Conservation (phyloP, 2,113 vertebrate genomes). For the Toxostoma redivivum region DNA sequence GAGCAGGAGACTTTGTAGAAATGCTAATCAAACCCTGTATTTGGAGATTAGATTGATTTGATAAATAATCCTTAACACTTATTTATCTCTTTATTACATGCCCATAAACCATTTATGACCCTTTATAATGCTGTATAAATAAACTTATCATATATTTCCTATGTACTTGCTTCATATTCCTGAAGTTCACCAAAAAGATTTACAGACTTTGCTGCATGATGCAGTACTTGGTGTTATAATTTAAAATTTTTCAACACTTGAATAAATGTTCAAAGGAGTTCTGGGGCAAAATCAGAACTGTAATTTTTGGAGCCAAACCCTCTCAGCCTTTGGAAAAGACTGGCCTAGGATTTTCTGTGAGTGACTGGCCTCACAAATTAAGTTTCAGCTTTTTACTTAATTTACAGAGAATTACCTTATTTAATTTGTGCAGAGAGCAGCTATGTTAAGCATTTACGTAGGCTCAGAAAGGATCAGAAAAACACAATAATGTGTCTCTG, state of each 20-base stretch:
- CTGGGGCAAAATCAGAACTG: not conserved
- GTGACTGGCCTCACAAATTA: conserved; percentile 34
- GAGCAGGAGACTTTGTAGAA: conserved; percentile 4
- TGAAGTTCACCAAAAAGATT: not conserved
- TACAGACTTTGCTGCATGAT: not conserved
- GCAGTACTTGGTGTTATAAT: not conserved
- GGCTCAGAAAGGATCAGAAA: not conserved
- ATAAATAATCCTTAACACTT: not conserved
- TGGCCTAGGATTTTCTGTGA: conserved; percentile 17
- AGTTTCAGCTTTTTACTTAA: conserved; percentile 19
- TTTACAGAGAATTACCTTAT: conserved; percentile 24
- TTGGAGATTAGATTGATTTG: not conserved
- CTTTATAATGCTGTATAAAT: not conserved
- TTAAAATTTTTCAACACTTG: not conserved
- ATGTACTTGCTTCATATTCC: not conserved
- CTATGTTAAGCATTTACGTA: not conserved
- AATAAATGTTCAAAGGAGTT: not conserved
- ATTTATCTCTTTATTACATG: not conserved
- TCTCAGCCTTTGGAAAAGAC: not conserved
- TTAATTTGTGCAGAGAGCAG: conserved; percentile 16
- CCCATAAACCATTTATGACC: not conserved
- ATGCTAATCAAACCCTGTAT: conserved; percentile 32
- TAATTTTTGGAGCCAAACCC: not conserved
- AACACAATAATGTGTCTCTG: not conserved
- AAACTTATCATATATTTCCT: not conserved